Evolutionary conservation across 2,797 vertebrate genomes (phyloP).

Genomic region (Protonibea diacanthus): DNA sequence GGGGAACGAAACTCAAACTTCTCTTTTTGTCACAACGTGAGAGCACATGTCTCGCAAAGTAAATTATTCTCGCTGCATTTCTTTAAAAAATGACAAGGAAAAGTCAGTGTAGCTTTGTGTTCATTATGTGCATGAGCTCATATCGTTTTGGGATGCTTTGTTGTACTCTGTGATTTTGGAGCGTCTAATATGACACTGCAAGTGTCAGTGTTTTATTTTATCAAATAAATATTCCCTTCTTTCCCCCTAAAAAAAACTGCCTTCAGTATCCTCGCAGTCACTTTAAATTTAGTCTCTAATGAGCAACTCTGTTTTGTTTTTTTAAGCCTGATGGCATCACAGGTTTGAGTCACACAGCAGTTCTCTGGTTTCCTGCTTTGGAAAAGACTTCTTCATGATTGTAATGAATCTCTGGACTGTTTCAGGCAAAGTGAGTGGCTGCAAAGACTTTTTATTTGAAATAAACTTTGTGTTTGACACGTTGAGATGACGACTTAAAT

Average conservation of each 20-base stretch:
- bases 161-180: constrained; percentile 6
- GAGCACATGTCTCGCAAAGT: neutral
- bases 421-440: constrained; percentile 29
- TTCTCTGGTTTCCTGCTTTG: constrained; percentile 31
- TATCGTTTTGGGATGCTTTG: neutral
- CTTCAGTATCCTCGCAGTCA: constrained; percentile 26
- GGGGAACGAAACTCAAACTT: neutral
- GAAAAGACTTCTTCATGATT: constrained; percentile 21
- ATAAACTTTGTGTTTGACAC: constrained; percentile 23
- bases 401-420: constrained; percentile 44
- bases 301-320: constrained; percentile 39
- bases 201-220: constrained; percentile 27
- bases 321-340: constrained; percentile 42
- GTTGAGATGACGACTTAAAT: constrained; percentile 17
- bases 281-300: constrained; percentile 47
- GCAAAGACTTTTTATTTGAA: constrained; percentile 12
- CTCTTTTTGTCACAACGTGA: constrained; percentile 3
- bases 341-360: constrained; percentile 41
- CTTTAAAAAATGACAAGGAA: neutral
- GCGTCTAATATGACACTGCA: constrained; percentile 10
- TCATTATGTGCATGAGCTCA: constrained; percentile 12
- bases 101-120: neutral
- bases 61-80: constrained; percentile 2
- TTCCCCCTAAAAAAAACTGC: constrained; percentile 5
- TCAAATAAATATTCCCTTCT: constrained; percentile 39